A percentile compares a stretch with the other conserved stretches of the same genome.
Evolutionary conservation across 2,113 vertebrate species (phyloP).

Genomic region (Hippoglossus stenolepis): DNA sequence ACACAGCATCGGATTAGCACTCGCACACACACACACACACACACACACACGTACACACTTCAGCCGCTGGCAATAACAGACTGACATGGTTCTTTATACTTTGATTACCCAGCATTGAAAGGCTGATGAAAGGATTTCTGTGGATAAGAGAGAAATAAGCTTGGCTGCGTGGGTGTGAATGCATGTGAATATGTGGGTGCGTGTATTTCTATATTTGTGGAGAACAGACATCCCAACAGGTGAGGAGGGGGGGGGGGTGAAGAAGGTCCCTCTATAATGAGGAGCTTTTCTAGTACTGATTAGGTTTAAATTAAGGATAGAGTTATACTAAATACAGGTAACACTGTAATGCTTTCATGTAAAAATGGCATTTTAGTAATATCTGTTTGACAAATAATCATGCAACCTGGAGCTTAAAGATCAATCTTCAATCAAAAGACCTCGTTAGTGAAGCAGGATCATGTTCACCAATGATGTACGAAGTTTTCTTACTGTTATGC

Average conservation of each 20-base stretch:
- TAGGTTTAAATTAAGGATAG: background rate
- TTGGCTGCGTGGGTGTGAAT: background rate
- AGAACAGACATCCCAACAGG: conserved; percentile 11
- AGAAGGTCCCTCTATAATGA: conserved; percentile 6
- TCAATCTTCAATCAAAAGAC: no score
- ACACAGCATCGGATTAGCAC: conserved; percentile 53
- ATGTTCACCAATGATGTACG: no score
- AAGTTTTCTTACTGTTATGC: no score
- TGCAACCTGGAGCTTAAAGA: no score
- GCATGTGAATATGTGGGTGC: background rate
- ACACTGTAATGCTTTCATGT: no score
- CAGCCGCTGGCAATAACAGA: conserved; percentile 47
- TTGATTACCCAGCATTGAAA: conserved; percentile 68
- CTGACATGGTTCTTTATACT: conserved; percentile 62
- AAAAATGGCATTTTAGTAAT: no score
- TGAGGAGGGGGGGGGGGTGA: background rate
- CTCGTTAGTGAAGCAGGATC: no score
- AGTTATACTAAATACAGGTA: background rate
- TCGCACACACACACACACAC: conserved; percentile 18
- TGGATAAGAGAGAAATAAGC: conserved; percentile 53
- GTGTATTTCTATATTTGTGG: conserved; percentile 21
- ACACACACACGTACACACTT: conserved; percentile 4
- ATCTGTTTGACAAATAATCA: no score
- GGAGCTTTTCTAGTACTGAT: conserved; percentile 1
- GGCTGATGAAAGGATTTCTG: conserved; percentile 66